These are phyloP conservation scores for Drosophila kanapiae DNA, from an alignment of 1,140 invertebrate genomes.

Conservation along the genomic window DNA sequence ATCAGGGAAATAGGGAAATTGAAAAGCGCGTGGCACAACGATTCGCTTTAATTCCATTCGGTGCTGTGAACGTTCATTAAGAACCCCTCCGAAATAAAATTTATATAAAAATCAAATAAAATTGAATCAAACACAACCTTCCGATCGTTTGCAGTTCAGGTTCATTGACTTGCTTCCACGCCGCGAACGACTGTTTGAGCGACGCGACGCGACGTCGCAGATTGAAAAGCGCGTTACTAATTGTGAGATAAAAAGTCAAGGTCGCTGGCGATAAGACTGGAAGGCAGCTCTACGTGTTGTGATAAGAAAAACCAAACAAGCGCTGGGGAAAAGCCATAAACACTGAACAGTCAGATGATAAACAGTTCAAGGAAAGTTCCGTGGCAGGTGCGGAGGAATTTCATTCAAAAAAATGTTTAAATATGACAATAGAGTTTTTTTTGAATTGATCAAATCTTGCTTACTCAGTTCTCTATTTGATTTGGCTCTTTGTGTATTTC, in stretches of 20 bases:
- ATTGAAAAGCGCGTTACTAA: slow-evolving; percentile 60
- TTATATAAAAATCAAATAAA: slow-evolving; percentile 12
- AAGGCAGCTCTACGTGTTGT: slow-evolving; percentile 20
- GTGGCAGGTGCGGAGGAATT: slow-evolving; percentile 8
- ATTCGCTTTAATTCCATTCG: slow-evolving; percentile 53
- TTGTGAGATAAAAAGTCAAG: slow-evolving; percentile 74
- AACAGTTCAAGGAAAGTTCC: slow-evolving; percentile 35
- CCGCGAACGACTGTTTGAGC: slow-evolving; percentile 25
- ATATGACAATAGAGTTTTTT: slow-evolving; percentile 11
- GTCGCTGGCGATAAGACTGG: slow-evolving; percentile 57
- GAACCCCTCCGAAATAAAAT: slow-evolving; percentile 7
- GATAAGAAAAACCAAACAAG: slow-evolving; percentile 54
- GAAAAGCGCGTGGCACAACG: neutral
- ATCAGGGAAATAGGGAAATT: slow-evolving; percentile 8
- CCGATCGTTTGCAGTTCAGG: slow-evolving; percentile 24
- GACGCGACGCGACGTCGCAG: slow-evolving; percentile 40
- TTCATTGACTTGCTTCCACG: slow-evolving; percentile 55
- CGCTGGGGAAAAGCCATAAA: slow-evolving; percentile 34
- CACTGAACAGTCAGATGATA: neutral
- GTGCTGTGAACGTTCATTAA: slow-evolving; percentile 11
- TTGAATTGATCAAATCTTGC: slow-evolving; percentile 25
- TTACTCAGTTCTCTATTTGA: slow-evolving; percentile 17
- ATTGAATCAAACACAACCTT: slow-evolving; percentile 15
- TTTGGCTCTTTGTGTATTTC: slow-evolving; percentile 5
- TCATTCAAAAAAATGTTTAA: slow-evolving; percentile 32